A percentile compares a stretch with the other conserved stretches of the same genome.
These are phyloP conservation scores for Noctua fimbriata DNA, from an alignment of 2,888 invertebrate species.

Conservation along the genomic window DNA sequence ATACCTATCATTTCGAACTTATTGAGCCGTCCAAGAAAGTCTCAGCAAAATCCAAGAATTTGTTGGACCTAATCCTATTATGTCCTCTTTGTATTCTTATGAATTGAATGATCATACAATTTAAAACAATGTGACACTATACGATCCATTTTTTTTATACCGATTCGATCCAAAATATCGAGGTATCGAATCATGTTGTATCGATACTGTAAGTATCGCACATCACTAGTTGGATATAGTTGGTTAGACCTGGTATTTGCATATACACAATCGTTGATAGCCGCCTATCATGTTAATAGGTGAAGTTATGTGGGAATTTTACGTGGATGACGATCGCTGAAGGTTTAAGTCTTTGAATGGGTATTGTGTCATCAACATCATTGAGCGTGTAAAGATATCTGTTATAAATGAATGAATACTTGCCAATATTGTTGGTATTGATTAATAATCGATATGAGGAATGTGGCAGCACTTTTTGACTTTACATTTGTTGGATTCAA, in stretches of 20 bases:
- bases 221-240: constrained; percentile 39
- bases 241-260: constrained; percentile 38
- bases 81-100: not conserved
- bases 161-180: not conserved
- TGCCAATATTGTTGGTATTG: not conserved
- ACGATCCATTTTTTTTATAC: not conserved
- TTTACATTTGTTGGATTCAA: not conserved
- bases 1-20: not conserved
- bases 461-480: not conserved
- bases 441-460: not conserved
- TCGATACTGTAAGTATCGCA: not conserved
- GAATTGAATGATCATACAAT: not conserved
- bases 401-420: not conserved
- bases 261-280: constrained; percentile 56
- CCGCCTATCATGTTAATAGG: constrained; percentile 43
- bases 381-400: constrained; percentile 1
- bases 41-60: not conserved
- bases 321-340: constrained; percentile 17
- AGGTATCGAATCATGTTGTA: not conserved
- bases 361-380: constrained; percentile 4
- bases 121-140: not conserved
- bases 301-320: constrained; percentile 54
- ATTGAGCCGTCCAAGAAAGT: not conserved
- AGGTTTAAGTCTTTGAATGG: constrained; percentile 33
- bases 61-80: too few species aligned